A percentile compares a stretch with the other conserved stretches of the same genome.
phyloP scores from a whole-genome alignment of 2,888 invertebrate species.

The Drosophila emarginata region DNA sequence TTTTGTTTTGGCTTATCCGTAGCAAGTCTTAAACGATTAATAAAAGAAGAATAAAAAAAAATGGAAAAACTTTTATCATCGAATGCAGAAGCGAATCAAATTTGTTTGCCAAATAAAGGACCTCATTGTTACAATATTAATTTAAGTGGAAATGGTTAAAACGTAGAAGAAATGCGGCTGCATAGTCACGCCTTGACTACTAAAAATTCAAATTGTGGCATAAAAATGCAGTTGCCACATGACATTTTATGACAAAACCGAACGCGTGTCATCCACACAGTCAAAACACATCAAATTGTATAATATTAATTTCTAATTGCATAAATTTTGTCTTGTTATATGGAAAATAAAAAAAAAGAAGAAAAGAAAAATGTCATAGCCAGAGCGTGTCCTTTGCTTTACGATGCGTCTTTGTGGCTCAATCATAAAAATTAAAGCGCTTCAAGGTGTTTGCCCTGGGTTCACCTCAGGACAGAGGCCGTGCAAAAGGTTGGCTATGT shows the following conservation, averaged over 20 bases:
- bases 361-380: not conserved
- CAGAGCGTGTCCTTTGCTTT: slow-evolving; percentile 13
- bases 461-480: slow-evolving; percentile 21
- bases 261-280: slow-evolving; percentile 53
- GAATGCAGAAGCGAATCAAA: slow-evolving; percentile 40
- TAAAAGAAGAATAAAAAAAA: slow-evolving; percentile 39
- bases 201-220: slow-evolving; percentile 61
- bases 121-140: slow-evolving; percentile 63
- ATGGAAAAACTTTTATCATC: slow-evolving; percentile 29
- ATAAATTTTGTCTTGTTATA: slow-evolving; percentile 75
- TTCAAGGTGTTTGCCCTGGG: slow-evolving; percentile 59
- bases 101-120: slow-evolving; percentile 37
- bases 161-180: too few relatives aligned
- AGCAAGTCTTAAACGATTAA: slow-evolving; percentile 68
- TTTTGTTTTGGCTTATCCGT: slow-evolving; percentile 33
- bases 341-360: not conserved
- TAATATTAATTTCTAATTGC: slow-evolving; percentile 81
- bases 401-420: slow-evolving; percentile 27
- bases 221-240: slow-evolving; percentile 73
- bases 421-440: slow-evolving; percentile 73
- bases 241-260: slow-evolving; percentile 55
- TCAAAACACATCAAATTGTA: slow-evolving; percentile 64
- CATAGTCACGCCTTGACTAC: slow-evolving; percentile 35
- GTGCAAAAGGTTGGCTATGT: slow-evolving; percentile 17
- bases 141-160: slow-evolving; percentile 53